These are phyloP conservation scores for Phyllostomus discolor DNA, from an alignment of 2,113 vertebrate genomes.

Conservation along the genomic window DNA sequence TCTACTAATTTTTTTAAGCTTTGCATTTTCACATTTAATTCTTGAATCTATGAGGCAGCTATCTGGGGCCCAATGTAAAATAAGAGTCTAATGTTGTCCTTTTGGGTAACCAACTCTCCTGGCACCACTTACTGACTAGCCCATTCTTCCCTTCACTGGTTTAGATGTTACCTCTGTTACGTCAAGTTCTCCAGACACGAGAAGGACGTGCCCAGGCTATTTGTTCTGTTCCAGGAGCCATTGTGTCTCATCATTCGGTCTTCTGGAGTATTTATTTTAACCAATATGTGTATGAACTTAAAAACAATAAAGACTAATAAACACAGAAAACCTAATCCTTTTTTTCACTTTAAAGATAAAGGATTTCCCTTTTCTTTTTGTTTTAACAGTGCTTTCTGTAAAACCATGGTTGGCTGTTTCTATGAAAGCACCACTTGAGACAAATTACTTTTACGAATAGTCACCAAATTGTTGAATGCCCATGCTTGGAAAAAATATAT, in stretches of 20 bases:
- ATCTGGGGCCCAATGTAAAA: neutral
- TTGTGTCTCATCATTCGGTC: neutral
- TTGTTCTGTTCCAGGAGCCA: neutral
- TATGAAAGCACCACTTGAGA: slow-evolving; percentile 55
- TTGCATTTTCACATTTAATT: slow-evolving; percentile 21
- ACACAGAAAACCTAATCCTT: neutral
- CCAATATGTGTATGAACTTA: neutral
- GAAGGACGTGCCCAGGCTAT: neutral
- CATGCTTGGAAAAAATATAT: slow-evolving; percentile 16
- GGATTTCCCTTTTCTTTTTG: neutral
- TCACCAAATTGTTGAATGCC: slow-evolving; percentile 61
- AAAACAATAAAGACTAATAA: neutral
- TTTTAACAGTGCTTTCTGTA: neutral
- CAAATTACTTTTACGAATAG: slow-evolving; percentile 64
- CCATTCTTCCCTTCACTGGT: neutral
- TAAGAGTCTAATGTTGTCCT: neutral
- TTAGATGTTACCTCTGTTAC: neutral
- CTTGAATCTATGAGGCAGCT: neutral
- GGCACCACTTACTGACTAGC: neutral
- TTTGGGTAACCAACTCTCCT: neutral
- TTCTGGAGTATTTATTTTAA: slow-evolving; percentile 39
- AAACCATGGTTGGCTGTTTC: slow-evolving; percentile 25
- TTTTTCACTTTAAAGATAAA: neutral
- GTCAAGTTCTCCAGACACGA: neutral
- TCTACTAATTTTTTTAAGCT: neutral